Conservation (phyloP, 2,113 vertebrate genomes). For the Dipodomys merriami region DNA sequence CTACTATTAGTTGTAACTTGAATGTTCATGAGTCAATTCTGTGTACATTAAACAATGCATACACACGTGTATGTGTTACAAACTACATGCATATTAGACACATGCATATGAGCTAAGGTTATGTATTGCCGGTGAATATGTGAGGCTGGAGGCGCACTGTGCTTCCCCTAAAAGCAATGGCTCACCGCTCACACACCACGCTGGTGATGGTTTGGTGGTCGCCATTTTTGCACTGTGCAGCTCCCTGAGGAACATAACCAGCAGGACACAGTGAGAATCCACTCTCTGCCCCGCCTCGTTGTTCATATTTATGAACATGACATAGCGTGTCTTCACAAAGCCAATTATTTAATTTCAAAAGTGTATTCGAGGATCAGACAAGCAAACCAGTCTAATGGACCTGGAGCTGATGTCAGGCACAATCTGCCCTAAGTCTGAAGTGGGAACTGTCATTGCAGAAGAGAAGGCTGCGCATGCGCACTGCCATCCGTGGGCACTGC, state of each 20-base stretch:
- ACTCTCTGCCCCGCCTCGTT: not conserved
- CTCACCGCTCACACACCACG: not conserved
- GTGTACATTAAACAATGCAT: not conserved
- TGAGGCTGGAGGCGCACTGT: not conserved
- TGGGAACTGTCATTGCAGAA: not conserved
- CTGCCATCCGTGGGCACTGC: not conserved
- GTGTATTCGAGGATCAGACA: not conserved
- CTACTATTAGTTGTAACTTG: not conserved
- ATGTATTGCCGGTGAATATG: not conserved
- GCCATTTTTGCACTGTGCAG: not conserved
- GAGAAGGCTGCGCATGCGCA: no score
- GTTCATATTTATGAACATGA: not conserved
- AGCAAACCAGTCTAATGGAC: not conserved
- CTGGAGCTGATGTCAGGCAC: fast-evolving
- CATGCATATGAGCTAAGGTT: not conserved
- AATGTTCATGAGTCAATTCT: not conserved
- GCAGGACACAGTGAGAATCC: not conserved
- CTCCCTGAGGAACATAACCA: no score
- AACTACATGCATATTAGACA: not conserved
- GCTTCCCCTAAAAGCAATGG: not conserved
- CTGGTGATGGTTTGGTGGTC: no score
- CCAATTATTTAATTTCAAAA: not conserved
- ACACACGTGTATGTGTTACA: no score
- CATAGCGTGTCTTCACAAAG: not conserved
- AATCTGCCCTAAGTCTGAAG: not conserved